Base-by-base conservation (phyloP, 2,797 vertebrate genomes). In the Channa striata region DNA sequence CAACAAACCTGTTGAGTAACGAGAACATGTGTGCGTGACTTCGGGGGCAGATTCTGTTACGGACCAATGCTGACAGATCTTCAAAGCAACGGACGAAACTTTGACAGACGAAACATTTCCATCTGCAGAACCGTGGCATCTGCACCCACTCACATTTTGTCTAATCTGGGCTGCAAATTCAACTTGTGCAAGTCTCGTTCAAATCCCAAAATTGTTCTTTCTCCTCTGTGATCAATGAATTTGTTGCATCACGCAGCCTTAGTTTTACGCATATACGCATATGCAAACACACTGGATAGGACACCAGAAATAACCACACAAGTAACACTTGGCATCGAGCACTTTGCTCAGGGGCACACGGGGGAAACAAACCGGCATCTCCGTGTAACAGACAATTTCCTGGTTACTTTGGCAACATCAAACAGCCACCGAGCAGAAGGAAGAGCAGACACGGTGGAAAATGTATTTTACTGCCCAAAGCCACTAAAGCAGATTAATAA, bases 1-100 rank as follows among this genome's bases (percentile, higher is more conserved):
- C 70, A 67, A 72, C 59, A 67, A 60, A 75, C 60, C 21, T 17
- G 70, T 73, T 72, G 74, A 82, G 67, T 80, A 80, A 87, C 63
- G 73, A 58, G 66, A 72, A 39, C 37, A 80, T 83, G 82, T 85
- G 79, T 70, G 72, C 47, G 8, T 11, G 58, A 71, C 50, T 34
- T 37, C 39, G 36, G 52, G 72, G 51, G 58, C 25, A 59, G 50
- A 51, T 78, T 58, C 6, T 33, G 52, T 66, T 70, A 54, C 57
- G 43, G 50, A 36, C 75, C 78, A 62, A 73, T 70, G 74, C 49
- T n/a, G 46, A 70, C 40, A 39, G 39, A 21, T 33, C 65, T 54
- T 72, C 44, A 74, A 63, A 63, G 64, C 6, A 23, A n/a, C 51
- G 65, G 43, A 51, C 49, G 33, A 76, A 84, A 59, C 54, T 19